phyloP scores from a whole-genome alignment of 2,888 invertebrate genomes.

The Drosophila suboccidentalis region DNA sequence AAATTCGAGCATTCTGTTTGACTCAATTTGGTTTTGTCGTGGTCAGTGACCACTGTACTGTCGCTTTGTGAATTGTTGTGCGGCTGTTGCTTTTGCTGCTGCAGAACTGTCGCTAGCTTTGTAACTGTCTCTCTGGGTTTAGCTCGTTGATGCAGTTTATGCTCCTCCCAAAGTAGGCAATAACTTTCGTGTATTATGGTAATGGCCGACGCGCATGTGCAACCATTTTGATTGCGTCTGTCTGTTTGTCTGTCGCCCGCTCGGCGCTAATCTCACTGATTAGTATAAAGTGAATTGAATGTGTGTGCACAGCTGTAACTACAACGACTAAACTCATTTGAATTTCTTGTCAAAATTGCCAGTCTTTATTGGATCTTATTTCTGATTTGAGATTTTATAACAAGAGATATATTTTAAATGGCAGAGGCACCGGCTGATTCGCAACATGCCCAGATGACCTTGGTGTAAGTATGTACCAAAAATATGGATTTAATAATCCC shows the following conservation, averaged over 20 bases:
- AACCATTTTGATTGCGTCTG: conserved; percentile 58
- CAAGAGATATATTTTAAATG: conserved; percentile 26
- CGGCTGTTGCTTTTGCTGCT: conserved; percentile 10
- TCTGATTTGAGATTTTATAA: conserved; percentile 8
- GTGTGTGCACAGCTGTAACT: conserved; percentile 28
- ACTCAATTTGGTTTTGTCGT: not conserved
- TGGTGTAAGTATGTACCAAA: conserved; percentile 45
- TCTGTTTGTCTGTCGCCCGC: not conserved
- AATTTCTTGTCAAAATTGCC: conserved; percentile 73
- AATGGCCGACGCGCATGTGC: conserved; percentile 73
- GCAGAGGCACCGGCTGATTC: conserved; percentile 20
- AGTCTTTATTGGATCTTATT: conserved; percentile 10
- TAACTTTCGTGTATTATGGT: conserved; percentile 74
- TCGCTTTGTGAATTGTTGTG: conserved; percentile 21
- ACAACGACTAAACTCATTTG: conserved; percentile 46
- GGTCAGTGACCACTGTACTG: conserved; percentile 27
- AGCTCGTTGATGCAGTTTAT: conserved; percentile 57
- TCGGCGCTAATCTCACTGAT: conserved; percentile 45
- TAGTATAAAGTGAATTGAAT: conserved; percentile 73
- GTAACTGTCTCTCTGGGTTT: conserved; percentile 22
- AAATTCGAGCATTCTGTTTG: not conserved
- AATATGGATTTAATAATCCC: not conserved
- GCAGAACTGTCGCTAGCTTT: conserved; percentile 17
- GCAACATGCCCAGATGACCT: conserved; percentile 7
- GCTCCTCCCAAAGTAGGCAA: conserved; percentile 53